phyloP scores from a whole-genome alignment of 2,113 vertebrate species.

The Syngnathoides biaculeatus region DNA sequence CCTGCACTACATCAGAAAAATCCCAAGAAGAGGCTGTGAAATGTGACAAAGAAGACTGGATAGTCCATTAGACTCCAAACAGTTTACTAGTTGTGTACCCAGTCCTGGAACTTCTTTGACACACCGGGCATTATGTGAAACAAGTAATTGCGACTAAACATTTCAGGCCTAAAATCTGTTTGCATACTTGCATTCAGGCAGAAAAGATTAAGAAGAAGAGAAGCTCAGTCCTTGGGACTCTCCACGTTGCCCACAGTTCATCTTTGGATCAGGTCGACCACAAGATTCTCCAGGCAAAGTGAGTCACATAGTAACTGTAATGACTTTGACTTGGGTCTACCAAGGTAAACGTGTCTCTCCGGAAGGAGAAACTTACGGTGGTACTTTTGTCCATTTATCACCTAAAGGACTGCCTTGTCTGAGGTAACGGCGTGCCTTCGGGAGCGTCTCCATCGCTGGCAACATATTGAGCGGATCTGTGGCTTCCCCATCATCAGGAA shows the following conservation, averaged over 20 bases:
- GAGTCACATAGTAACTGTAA: slow-evolving; percentile 50
- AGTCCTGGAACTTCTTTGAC: background rate
- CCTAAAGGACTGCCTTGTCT: slow-evolving; percentile 83
- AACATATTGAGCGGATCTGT: slow-evolving; percentile 91
- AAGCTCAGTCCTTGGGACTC: slow-evolving; percentile 89
- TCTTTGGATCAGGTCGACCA: slow-evolving; percentile 95
- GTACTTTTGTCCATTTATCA: slow-evolving; percentile 10
- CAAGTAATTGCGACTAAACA: background rate
- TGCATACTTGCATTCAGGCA: slow-evolving; percentile 71
- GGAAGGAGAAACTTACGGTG: background rate
- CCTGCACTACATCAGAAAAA: background rate
- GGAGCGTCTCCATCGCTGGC: slow-evolving; percentile 94
- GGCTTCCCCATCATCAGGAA: slow-evolving; percentile 91
- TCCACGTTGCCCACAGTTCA: slow-evolving; percentile 94
- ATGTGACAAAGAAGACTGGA: too few relatives aligned
- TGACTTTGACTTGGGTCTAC: slow-evolving; percentile 1
- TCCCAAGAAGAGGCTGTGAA: background rate
- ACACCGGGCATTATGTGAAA: too few relatives aligned
- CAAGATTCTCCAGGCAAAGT: slow-evolving; percentile 97
- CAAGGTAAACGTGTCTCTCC: background rate
- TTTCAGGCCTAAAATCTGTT: background rate
- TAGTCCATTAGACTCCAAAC: background rate
- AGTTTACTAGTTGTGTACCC: background rate
- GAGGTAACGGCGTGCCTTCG: slow-evolving; percentile 89
- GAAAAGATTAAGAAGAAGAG: slow-evolving; percentile 98